These are phyloP conservation scores for Acanthococcus lagerstroemiae DNA, from an alignment of 2,888 invertebrate species.

Conservation along the genomic window DNA sequence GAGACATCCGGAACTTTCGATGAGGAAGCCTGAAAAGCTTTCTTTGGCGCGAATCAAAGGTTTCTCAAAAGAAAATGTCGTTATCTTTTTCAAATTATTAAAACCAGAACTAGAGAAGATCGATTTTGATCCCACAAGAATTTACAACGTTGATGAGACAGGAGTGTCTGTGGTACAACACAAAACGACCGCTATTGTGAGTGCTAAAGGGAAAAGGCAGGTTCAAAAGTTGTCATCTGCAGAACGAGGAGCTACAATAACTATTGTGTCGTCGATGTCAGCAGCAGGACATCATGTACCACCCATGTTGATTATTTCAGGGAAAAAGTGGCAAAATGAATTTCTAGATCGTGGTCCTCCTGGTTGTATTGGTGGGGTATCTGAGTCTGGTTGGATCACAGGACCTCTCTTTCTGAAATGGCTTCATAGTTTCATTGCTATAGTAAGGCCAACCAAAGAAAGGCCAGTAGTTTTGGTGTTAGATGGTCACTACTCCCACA, in stretches of 20 bases:
- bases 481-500: slow-evolving; percentile 38
- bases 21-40: not conserved
- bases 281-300: slow-evolving; percentile 42
- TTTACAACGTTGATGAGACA: slow-evolving; percentile 43
- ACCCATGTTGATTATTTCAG: slow-evolving; percentile 44
- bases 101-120: not conserved
- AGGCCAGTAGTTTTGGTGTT: slow-evolving; percentile 39
- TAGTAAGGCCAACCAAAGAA: slow-evolving; percentile 39
- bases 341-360: slow-evolving; percentile 34
- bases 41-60: not conserved
- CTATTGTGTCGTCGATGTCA: slow-evolving; percentile 43
- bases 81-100: not conserved
- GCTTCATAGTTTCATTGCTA: slow-evolving; percentile 39
- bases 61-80: not conserved
- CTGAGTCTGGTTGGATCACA: slow-evolving; percentile 40
- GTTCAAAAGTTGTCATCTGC: slow-evolving; percentile 42
- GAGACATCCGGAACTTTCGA: not conserved
- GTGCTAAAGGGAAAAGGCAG: slow-evolving; percentile 41
- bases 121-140: slow-evolving; percentile 32
- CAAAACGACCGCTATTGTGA: slow-evolving; percentile 40
- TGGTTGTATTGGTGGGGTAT: too few species aligned
- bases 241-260: slow-evolving; percentile 40
- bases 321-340: slow-evolving; percentile 40
- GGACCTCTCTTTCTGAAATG: slow-evolving; percentile 37
- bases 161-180: slow-evolving; percentile 41